Conservation (phyloP, 37 sponge, comb jelly and placozoan species). For the Spongia lamella region DNA sequence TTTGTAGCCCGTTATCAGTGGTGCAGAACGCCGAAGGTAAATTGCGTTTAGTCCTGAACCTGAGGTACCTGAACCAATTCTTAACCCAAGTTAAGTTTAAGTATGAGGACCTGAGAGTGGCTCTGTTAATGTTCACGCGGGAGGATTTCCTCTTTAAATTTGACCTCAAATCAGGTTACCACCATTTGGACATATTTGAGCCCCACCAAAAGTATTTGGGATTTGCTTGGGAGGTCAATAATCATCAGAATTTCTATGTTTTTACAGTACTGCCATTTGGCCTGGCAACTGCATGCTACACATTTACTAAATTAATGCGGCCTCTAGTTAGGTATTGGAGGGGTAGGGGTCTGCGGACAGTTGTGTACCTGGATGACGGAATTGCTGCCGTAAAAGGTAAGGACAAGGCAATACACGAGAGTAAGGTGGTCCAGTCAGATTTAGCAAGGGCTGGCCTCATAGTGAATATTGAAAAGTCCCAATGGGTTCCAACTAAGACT, state of each 20-base stretch:
- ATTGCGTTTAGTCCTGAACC: no score
- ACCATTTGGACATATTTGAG: no score
- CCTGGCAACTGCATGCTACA: no score
- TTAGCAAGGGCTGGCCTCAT: constrained; percentile 19
- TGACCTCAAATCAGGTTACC: no score
- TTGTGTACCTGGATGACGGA: constrained; percentile 45
- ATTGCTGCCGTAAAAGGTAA: constrained; percentile 1
- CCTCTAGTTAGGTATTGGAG: no score
- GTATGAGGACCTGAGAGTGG: constrained; percentile 31
- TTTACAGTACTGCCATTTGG: no score
- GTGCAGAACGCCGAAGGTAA: constrained; percentile 9
- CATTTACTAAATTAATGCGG: no score
- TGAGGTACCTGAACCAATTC: constrained; percentile 23
- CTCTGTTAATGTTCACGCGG: neutral
- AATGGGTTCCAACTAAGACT: constrained; percentile 3
- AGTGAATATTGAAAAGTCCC: constrained; percentile 8
- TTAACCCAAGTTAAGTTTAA: constrained; percentile 20
- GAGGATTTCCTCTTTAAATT: constrained; percentile 30
- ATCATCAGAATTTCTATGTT: constrained; percentile 5
- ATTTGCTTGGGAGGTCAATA: constrained; percentile 18
- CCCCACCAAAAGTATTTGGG: no score
- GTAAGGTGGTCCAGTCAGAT: neutral
- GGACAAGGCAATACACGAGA: neutral
- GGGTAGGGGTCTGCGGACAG: constrained; percentile 15
- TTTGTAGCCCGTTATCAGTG: constrained; percentile 39